Evolutionary conservation across 2,888 invertebrate genomes (phyloP).

Genomic region (Mythimna albipuncta): DNA sequence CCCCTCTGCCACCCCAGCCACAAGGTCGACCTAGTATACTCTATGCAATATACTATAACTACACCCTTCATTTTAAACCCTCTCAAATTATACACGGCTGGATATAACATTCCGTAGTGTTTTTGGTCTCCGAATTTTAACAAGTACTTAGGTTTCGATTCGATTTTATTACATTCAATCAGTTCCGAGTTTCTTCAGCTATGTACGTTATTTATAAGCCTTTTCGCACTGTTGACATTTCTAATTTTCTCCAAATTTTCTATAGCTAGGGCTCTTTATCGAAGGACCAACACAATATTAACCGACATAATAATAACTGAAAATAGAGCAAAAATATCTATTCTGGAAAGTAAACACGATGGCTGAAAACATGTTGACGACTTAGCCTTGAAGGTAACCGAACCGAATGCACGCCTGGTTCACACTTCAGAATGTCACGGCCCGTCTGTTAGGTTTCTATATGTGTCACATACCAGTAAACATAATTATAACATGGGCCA

Average conservation of each 20-base stretch:
- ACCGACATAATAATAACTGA: not conserved
- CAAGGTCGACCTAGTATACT: conserved; percentile 83
- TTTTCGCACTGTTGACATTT: not conserved
- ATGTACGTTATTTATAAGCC: not conserved
- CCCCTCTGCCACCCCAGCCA: conserved; percentile 76
- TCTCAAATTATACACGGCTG: conserved; percentile 10
- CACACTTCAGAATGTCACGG: conserved; percentile 79
- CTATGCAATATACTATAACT: conserved; percentile 67
- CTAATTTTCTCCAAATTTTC: not conserved
- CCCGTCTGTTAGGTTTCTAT: conserved; percentile 66
- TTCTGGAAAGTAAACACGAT: conserved; percentile 36
- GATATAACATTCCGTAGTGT: not conserved
- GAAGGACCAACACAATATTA: not conserved
- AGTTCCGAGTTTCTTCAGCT: not conserved
- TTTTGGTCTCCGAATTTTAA: not conserved
- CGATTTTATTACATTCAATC: not conserved
- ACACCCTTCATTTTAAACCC: conserved; percentile 56
- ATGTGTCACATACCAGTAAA: conserved; percentile 45
- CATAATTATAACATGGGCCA: conserved; percentile 33
- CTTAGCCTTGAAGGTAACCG: conserved; percentile 67
- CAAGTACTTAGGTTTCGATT: not conserved
- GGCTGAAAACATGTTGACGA: conserved; percentile 46
- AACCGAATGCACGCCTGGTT: conserved; percentile 64
- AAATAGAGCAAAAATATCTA: conserved; percentile 8
- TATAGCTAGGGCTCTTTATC: not conserved